Evolutionary conservation across 92 coral and sea anemone species (phyloP), one percentile per base, ranked within the genome.

Genomic region (Siderastrea siderea): DNA sequence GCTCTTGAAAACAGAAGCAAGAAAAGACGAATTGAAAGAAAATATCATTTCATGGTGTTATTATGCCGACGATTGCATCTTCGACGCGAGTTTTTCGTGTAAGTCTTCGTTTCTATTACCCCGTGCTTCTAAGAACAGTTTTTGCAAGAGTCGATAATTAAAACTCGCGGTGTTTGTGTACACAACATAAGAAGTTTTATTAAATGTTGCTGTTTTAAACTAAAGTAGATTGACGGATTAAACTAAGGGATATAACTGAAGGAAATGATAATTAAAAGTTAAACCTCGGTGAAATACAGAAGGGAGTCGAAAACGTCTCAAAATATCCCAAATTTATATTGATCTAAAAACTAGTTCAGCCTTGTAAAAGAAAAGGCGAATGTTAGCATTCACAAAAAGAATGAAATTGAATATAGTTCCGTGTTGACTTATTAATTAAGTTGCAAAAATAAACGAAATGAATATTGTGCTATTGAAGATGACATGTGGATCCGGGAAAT

Each of bases 101-200:
- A 71, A 70, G 53, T 1, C 19, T 2, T 53, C 53, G 3, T 47
- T 5, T 26, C 38, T 26, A 19, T 26, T 67, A 67, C 13, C 12
- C 4, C 75, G 26, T 2, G 68, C 8, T 43, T 64, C 49, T 43
- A 6, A 38, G 48, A 67, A 67, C 47, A 44, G 7, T 46, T 14
- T 7, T 15, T 4, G 38, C 9, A 49, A n/a, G 3, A 43, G 66
- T 68, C 19, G 76, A 57, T 68, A 81, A 69, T 53, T 68, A 13
- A 12, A 38, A 67, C 19, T 7, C 62, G 38, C 47, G 48, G 54
- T 46, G 49, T 81, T 44, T 80, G 85, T 69, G 85, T 81, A 55
- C 77, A 68, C 9, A 81, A 54, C 7, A 43, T 68, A 57, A 44
- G 2, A 15, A 71, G 74, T 68, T 81, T 68, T 81, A 81, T 81